Percentiles rank a stretch among this genome's conserved stretches.
These are phyloP conservation scores for Pandion haliaetus DNA, from an alignment of 2,113 vertebrate species.

Conservation along the genomic window DNA sequence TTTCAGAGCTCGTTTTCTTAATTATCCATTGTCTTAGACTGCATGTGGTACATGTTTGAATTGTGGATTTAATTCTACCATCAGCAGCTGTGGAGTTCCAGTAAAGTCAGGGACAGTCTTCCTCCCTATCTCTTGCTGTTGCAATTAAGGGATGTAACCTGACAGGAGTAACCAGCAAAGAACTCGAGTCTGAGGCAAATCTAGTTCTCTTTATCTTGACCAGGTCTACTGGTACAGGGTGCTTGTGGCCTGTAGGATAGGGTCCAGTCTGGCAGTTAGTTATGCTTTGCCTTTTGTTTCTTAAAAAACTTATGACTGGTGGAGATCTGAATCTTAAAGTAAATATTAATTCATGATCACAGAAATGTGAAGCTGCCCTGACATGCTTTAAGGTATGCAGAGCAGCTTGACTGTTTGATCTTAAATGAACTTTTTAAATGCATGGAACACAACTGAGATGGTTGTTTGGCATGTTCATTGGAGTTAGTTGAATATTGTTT, in stretches of 20 bases:
- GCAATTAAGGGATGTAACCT: not conserved
- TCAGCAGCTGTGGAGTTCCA: not conserved
- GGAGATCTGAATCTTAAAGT: not conserved
- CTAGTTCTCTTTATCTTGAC: not conserved
- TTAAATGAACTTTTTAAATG: not conserved
- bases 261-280: not conserved
- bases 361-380: not conserved
- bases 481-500: not conserved
- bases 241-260: rapidly evolving
- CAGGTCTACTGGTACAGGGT: not conserved
- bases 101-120: not conserved
- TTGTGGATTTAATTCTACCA: not conserved
- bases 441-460: not conserved
- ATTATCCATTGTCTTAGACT: not conserved
- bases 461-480: not conserved
- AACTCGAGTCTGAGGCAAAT: not conserved
- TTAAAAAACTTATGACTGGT: not conserved
- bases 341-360: not conserved
- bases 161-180: too few relatives aligned
- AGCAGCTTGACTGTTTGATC: not conserved
- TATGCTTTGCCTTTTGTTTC: not conserved
- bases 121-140: not conserved
- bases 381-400: constrained; percentile 8
- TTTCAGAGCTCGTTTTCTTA: not conserved
- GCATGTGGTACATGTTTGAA: not conserved